Percentiles rank a stretch among this genome's conserved stretches.
phyloP scores from a whole-genome alignment of 2,797 vertebrate species.

The Miichthys miiuy region DNA sequence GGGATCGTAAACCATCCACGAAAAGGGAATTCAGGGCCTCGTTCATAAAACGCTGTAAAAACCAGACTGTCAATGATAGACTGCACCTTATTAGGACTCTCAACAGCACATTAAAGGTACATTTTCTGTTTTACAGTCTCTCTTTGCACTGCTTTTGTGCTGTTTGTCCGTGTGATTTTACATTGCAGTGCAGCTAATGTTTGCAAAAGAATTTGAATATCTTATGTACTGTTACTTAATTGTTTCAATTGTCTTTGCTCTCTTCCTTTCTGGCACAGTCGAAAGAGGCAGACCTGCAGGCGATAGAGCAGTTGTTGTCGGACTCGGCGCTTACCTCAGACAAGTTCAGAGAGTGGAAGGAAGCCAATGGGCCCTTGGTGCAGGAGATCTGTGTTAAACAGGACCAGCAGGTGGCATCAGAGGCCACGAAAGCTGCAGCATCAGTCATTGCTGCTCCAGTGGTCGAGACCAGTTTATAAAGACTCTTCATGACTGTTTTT shows the following conservation, averaged over 20 bases:
- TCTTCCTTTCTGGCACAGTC: slow-evolving; percentile 81
- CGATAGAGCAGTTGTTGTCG: slow-evolving; percentile 91
- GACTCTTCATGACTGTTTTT: slow-evolving; percentile 14
- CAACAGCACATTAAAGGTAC: slow-evolving; percentile 97
- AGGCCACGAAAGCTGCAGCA: slow-evolving; percentile 60
- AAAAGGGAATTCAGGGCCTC: slow-evolving; percentile 95
- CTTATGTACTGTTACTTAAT: background rate
- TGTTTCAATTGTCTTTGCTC: background rate
- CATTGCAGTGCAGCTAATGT: background rate
- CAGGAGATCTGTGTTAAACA: slow-evolving; percentile 88
- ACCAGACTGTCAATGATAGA: slow-evolving; percentile 93
- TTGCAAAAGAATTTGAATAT: background rate
- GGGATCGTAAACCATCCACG: slow-evolving; percentile 92
- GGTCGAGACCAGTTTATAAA: slow-evolving; percentile 84
- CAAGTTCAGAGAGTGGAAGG: slow-evolving; percentile 94
- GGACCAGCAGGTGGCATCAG: slow-evolving; percentile 77
- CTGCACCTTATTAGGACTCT: slow-evolving; percentile 93
- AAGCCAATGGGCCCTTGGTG: slow-evolving; percentile 88
- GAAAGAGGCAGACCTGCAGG: slow-evolving; percentile 93
- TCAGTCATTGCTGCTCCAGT: slow-evolving; percentile 63
- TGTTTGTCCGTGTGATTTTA: background rate
- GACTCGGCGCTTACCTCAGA: slow-evolving; percentile 87
- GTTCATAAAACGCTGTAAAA: slow-evolving; percentile 96
- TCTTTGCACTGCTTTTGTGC: background rate
- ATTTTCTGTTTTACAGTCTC: background rate